These are phyloP conservation scores for Lucinisca nassula DNA, from an alignment of 2,888 invertebrate species.

Conservation along the genomic window DNA sequence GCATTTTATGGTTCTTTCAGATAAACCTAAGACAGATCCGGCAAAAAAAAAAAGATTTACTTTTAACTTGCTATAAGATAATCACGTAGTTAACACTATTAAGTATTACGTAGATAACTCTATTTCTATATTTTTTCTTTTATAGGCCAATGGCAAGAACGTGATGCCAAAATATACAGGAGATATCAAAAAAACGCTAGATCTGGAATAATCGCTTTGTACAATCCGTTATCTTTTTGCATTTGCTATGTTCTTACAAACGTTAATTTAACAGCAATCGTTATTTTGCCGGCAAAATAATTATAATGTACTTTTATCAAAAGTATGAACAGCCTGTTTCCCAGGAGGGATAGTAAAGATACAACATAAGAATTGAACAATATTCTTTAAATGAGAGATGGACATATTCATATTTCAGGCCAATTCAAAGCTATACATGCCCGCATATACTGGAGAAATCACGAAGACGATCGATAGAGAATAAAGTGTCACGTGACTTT, in stretches of 20 bases:
- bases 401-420: conserved; percentile 76
- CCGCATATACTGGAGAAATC: conserved; percentile 74
- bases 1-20: too few relatives aligned
- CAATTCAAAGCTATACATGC: conserved; percentile 80
- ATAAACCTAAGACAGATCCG: too few relatives aligned
- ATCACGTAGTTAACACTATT: too few relatives aligned
- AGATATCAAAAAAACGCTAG: conserved; percentile 66
- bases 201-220: conserved; percentile 63
- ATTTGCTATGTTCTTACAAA: conserved; percentile 25
- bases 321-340: neutral
- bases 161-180: conserved; percentile 74
- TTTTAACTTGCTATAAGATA: too few relatives aligned
- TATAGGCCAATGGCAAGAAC: conserved; percentile 82
- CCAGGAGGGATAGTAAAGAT: too few relatives aligned
- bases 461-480: conserved; percentile 72
- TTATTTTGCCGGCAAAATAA: conserved; percentile 46
- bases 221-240: conserved; percentile 21
- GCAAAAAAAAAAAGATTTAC: too few relatives aligned
- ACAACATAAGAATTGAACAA: too few relatives aligned
- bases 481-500: conserved; percentile 62
- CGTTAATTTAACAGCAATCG: conserved; percentile 9
- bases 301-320: neutral
- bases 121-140: conserved; percentile 32
- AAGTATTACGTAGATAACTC: too few relatives aligned
- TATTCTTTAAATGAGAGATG: neutral